Evolutionary conservation across 2,113 vertebrate species (phyloP).

Genomic region (Pogona vitticeps): DNA sequence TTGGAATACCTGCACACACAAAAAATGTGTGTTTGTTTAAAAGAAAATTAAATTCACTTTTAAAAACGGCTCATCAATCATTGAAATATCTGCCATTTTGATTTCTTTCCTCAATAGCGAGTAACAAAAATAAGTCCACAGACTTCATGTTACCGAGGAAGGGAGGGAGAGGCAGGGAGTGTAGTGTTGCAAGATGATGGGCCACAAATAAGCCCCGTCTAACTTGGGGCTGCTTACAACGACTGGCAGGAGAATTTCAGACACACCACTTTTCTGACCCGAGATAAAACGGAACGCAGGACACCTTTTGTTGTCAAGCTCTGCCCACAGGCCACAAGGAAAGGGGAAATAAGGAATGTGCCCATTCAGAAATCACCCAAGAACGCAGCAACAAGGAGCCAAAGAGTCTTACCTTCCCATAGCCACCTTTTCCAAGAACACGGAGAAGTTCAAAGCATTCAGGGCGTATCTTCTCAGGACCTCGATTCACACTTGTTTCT

Average conservation of each 20-base stretch:
- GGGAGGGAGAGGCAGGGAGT: not conserved
- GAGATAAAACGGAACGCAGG: too few species aligned
- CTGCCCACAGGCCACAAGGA: too few species aligned
- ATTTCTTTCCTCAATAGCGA: slow-evolving; percentile 33
- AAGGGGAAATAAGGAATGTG: too few species aligned
- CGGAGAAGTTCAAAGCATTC: slow-evolving; percentile 97
- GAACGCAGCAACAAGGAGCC: not conserved
- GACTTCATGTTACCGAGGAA: not conserved
- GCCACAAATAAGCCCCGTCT: not conserved
- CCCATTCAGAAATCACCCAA: too few species aligned
- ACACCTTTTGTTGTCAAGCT: too few species aligned
- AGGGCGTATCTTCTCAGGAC: slow-evolving; percentile 95
- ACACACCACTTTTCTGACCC: too few species aligned
- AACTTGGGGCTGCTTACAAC: not conserved
- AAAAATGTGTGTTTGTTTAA: slow-evolving; percentile 11
- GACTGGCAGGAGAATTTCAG: not conserved
- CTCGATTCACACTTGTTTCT: slow-evolving; percentile 97
- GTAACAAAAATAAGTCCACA: not conserved
- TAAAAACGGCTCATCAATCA: not conserved
- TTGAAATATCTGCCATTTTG: not conserved
- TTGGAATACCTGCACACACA: slow-evolving; percentile 89
- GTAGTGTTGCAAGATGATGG: not conserved
- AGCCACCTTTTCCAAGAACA: slow-evolving; percentile 96
- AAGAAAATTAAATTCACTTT: slow-evolving; percentile 9
- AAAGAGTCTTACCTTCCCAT: slow-evolving; percentile 90